Evolutionary conservation across 2,797 vertebrate species (phyloP).

Genomic region (Sebastes vulpes): DNA sequence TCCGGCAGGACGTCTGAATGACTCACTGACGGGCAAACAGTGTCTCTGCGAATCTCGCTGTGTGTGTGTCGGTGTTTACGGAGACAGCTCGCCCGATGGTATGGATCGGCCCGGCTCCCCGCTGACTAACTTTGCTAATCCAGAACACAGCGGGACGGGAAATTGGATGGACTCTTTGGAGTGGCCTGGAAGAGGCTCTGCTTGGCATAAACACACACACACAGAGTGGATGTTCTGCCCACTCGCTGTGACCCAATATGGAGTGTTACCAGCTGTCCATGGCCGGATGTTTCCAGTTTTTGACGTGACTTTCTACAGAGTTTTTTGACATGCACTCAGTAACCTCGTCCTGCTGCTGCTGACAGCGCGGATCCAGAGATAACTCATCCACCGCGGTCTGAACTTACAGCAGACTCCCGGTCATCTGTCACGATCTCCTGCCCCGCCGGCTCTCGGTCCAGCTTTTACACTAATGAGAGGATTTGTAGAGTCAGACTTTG

Average conservation of each 20-base stretch:
- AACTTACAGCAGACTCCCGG: conserved; percentile 17
- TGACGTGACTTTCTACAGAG: conserved; percentile 27
- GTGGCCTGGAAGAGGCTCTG: conserved; percentile 25
- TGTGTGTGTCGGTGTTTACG: background rate
- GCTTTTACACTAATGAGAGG: conserved; percentile 64
- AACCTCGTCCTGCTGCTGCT: conserved; percentile 17
- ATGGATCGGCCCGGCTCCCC: conserved; percentile 49
- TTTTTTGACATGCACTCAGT: conserved; percentile 23
- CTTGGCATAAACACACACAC: background rate
- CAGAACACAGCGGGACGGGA: conserved; percentile 61
- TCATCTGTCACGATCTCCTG: conserved; percentile 58
- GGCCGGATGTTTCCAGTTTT: conserved; percentile 64
- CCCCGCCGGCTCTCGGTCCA: conserved; percentile 26
- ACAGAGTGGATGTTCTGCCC: conserved; percentile 48
- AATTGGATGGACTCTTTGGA: conserved; percentile 62
- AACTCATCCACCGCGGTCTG: conserved; percentile 11
- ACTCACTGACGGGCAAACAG: conserved; percentile 24
- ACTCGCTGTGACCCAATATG: conserved; percentile 61
- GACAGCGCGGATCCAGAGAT: background rate
- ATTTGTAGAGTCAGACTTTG: conserved; percentile 53
- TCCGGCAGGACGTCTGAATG: conserved; percentile 12
- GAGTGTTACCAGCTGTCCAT: conserved; percentile 75
- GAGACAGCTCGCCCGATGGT: conserved; percentile 15
- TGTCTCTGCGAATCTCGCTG: background rate
- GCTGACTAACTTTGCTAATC: conserved; percentile 62